Conservation (phyloP, 2,797 vertebrate genomes). For the Hozukius guyotensis region DNA sequence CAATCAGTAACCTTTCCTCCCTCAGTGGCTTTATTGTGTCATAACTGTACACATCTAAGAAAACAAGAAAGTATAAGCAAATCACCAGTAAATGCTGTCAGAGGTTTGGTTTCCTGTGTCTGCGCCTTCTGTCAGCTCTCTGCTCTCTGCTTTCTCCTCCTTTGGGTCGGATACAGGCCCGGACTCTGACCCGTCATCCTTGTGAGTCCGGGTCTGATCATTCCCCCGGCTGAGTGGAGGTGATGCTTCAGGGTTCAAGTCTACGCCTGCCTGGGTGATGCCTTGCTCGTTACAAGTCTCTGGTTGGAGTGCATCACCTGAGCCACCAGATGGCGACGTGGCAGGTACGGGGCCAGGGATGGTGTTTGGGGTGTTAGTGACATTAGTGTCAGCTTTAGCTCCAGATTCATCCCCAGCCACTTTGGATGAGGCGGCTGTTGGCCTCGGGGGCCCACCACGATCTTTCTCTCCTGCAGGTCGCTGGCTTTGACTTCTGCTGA, state of each 20-base stretch:
- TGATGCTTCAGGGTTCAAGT: not conserved
- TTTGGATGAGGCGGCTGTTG: conserved; percentile 1
- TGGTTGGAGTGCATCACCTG: not conserved
- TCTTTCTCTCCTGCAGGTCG: conserved; percentile 45
- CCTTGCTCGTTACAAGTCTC: not conserved
- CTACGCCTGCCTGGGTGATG: not conserved
- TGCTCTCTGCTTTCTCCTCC: not conserved
- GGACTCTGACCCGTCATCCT: not conserved
- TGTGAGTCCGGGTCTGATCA: not conserved
- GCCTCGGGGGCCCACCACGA: not conserved
- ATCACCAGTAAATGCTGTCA: conserved; percentile 37
- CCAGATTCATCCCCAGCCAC: not conserved
- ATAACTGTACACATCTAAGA: not conserved
- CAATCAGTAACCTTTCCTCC: not conserved
- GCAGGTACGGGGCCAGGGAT: not conserved
- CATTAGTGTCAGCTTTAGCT: not conserved
- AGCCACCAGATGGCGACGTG: conserved; percentile 56
- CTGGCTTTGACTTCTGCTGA: conserved; percentile 72
- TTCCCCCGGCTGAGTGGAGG: not conserved
- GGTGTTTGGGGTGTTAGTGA: not conserved
- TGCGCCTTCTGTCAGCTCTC: not conserved
- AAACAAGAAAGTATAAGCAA: not conserved
- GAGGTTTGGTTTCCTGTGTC: not conserved
- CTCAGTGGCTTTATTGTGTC: not conserved
- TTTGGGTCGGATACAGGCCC: not conserved